These are phyloP conservation scores for Miniopterus natalensis DNA, from an alignment of 2,113 vertebrate genomes.

Conservation along the genomic window DNA sequence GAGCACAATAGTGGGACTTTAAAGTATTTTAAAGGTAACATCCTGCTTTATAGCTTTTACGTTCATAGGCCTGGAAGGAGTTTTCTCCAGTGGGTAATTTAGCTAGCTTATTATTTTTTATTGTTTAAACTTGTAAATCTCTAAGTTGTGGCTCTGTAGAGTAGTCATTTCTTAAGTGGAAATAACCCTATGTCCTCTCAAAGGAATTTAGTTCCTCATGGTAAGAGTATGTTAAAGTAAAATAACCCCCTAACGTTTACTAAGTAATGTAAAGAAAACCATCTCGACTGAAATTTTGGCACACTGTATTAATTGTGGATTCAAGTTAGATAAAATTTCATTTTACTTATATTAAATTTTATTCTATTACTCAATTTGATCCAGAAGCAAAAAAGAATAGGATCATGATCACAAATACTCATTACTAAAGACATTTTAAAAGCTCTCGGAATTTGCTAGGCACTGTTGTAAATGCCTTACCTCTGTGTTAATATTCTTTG, in stretches of 20 bases:
- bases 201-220: neutral
- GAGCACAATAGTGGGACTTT: neutral
- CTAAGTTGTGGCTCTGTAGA: neutral
- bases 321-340: neutral
- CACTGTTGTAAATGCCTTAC: neutral
- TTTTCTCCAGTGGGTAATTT: conserved; percentile 54
- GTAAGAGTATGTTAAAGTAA: neutral
- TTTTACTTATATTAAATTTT: neutral
- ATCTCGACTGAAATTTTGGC: neutral
- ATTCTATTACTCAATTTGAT: neutral
- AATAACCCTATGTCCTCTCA: neutral
- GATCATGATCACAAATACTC: neutral
- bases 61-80: neutral
- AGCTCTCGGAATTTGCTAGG: neutral
- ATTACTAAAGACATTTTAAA: neutral
- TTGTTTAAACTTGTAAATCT: conserved; percentile 32
- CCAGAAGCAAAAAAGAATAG: neutral
- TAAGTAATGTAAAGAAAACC: neutral
- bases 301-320: neutral
- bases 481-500: neutral
- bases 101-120: conserved; percentile 38
- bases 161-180: neutral
- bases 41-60: neutral
- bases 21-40: conserved; percentile 6
- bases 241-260: neutral